A percentile compares a stretch with the other conserved stretches of the same genome.
These are phyloP conservation scores for Acropternis orthonyx DNA, from an alignment of 2,797 vertebrate genomes.

Conservation along the genomic window DNA sequence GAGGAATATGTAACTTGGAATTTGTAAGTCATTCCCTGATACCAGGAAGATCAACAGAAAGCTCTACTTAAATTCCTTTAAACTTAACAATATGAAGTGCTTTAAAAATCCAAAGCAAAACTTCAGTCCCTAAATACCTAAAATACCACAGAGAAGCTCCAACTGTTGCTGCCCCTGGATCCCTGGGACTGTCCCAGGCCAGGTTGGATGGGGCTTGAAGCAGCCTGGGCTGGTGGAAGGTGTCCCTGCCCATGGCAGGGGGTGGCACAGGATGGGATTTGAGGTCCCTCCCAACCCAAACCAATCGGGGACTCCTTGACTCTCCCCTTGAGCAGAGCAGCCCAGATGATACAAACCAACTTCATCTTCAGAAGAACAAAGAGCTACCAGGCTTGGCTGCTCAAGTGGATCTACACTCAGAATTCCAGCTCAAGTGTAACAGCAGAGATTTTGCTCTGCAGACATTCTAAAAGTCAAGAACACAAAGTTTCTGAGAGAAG, in stretches of 20 bases:
- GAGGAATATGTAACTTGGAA: background rate
- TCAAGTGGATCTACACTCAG: background rate
- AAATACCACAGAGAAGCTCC: background rate
- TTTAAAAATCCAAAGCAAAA: background rate
- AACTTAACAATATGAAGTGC: background rate
- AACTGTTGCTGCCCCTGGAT: background rate
- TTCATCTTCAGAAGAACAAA: background rate
- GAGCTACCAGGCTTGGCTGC: background rate
- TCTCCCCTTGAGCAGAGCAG: background rate
- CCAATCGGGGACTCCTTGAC: accelerated
- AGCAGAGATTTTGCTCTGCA: background rate
- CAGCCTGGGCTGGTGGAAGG: background rate
- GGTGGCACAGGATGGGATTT: accelerated
- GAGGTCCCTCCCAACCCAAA: background rate
- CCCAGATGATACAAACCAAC: background rate
- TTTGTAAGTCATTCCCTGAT: background rate
- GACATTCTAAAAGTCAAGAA: background rate
- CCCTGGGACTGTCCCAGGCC: accelerated
- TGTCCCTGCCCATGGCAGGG: background rate
- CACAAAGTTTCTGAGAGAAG: background rate
- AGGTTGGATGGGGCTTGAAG: background rate
- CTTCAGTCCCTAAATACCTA: background rate
- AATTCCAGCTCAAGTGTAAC: background rate
- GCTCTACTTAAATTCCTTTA: background rate
- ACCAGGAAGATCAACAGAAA: background rate